Evolutionary conservation across 1,140 invertebrate genomes (phyloP).

Genomic region (Bradynema listronoti): DNA sequence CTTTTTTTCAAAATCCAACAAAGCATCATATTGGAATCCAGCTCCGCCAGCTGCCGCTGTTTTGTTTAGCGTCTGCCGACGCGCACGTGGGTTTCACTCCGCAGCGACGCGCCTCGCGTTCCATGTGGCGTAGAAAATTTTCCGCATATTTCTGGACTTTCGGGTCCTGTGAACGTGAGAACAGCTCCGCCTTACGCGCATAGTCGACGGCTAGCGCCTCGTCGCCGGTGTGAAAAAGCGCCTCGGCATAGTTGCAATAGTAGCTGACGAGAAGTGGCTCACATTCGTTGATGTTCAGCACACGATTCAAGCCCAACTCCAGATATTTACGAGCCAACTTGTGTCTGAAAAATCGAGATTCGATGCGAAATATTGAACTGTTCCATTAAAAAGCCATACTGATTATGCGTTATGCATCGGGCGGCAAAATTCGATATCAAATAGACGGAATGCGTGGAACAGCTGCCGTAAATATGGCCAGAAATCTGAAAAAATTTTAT

Average conservation of each 20-base stretch:
- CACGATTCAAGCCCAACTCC: conserved; percentile 41
- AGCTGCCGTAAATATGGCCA: conserved; percentile 51
- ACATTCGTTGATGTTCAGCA: conserved; percentile 40
- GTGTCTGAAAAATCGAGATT: conserved; percentile 30
- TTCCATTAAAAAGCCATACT: conserved; percentile 17
- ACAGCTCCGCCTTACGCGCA: conserved; percentile 42
- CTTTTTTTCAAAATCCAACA: no score
- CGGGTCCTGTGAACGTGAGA: conserved; percentile 20
- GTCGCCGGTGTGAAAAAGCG: conserved; percentile 51
- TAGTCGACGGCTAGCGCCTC: conserved; percentile 50
- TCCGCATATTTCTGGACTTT: conserved; percentile 29
- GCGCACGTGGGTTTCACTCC: conserved; percentile 1
- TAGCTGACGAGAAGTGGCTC: conserved; percentile 33
- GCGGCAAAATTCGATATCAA: conserved; percentile 51
- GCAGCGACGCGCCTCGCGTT: conserved; percentile 13
- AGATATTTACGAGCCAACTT: conserved; percentile 50
- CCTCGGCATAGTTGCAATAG: conserved; percentile 57
- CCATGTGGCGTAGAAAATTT: conserved; percentile 23
- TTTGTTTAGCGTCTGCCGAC: not conserved
- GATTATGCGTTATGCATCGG: conserved; percentile 40
- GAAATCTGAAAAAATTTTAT: conserved; percentile 41
- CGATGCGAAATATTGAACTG: no score
- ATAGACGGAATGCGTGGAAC: conserved; percentile 38
- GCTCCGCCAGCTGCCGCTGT: no score
- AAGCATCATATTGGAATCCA: no score